Evolutionary conservation across 1,140 invertebrate species (phyloP), one percentile per base, ranked within the genome.

Genomic region (Gryllus bimaculatus): DNA sequence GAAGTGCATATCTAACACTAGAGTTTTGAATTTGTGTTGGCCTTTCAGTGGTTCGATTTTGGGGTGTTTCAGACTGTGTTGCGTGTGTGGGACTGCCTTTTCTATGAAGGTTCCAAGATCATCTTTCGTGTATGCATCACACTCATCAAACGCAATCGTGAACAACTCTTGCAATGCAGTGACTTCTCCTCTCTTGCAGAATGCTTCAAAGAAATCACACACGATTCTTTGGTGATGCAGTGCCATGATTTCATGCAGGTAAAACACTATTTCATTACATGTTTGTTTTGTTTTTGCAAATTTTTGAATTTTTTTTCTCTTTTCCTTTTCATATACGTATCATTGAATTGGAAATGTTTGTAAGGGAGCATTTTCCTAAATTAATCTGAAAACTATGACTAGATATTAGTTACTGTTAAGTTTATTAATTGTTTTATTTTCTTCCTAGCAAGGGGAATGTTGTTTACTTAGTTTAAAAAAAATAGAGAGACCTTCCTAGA

Each of bases 11-110:
- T 39, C 26, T 39, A 39, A 39, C 1, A 39, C 26, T n/a, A n/a
- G n/a, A 39, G 26, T 39, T 39, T 39, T 39, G 26, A 39, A 39
- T 39, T 39, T 39, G 1, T 39, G 5, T 39, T 39, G 26, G 5
- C 5, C 26, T 39, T 39, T 39, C 26, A 39, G 5, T 39, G 1
- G 26, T 39, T 1, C 26, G 5, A 21, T 75, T 15, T 26, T 15
- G 13, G 8, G 15, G 0, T 47, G 20, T 85, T 84, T n/a, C 84
- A 93, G 90, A 97, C 96, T 48, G 94, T 96, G 54, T 86, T 97
- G 6, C 88, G 96, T 82, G 93, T 98, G 84, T 97, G 96, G 96
- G 97, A 99, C 85, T 97, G 95, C 83, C 87, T 98, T 74, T 97
- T 98, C 86, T 93, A 95, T 82, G 96, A 98, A 87, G 96, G 97